Percentiles rank a stretch among this genome's conserved stretches.
These are phyloP conservation scores for Carollia perspicillata DNA, from an alignment of 2,113 vertebrate genomes.

Conservation along the genomic window DNA sequence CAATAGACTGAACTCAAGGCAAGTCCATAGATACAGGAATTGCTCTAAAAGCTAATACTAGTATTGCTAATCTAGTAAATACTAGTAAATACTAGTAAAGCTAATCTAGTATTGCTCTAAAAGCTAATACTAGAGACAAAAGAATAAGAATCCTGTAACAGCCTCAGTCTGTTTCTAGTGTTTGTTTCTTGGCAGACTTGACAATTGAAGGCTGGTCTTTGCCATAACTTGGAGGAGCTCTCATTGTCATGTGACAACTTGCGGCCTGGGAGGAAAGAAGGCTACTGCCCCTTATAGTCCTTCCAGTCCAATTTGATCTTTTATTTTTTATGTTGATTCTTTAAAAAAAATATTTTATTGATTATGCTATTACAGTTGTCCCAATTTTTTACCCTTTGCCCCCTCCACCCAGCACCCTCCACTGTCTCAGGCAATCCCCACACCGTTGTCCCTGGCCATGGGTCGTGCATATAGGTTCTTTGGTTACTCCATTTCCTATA, in stretches of 20 bases:
- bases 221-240: not conserved
- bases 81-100: no score
- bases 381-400: no score
- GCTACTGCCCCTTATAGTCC: not conserved
- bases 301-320: not conserved
- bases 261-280: not conserved
- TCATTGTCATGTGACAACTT: not conserved
- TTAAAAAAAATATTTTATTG: no score
- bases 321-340: no score
- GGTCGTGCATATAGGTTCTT: no score
- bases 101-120: no score
- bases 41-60: not conserved
- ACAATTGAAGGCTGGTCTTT: not conserved
- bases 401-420: no score
- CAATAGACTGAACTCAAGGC: constrained; percentile 51
- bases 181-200: not conserved
- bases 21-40: constrained; percentile 34
- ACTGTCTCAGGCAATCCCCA: no score
- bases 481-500: no score
- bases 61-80: no score
- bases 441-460: no score
- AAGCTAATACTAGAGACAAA: not conserved
- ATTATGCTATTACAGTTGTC: no score
- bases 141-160: not conserved
- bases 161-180: not conserved